Evolutionary conservation across 1,140 invertebrate species (phyloP).

Genomic region (Macrobrachium rosenbergii): DNA sequence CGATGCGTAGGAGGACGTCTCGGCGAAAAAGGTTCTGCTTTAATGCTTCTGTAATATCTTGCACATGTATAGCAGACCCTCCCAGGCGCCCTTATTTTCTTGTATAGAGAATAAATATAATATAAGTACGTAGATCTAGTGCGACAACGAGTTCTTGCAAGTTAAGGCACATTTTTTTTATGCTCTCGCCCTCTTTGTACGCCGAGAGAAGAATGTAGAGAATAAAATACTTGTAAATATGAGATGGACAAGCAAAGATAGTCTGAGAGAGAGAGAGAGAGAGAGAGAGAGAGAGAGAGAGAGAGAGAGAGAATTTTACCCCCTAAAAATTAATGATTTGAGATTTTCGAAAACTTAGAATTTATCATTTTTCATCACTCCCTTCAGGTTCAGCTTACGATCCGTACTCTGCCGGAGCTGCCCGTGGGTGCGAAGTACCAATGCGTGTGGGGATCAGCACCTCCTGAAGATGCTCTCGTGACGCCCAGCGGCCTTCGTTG

Average conservation of each 20-base stretch:
- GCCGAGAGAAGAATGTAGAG: neutral
- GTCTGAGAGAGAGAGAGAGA: conserved; percentile 39
- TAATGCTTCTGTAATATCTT: too few relatives aligned
- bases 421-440: conserved; percentile 92
- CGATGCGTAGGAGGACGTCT: neutral
- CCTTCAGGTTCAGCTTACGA: conserved; percentile 82
- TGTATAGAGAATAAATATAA: too few relatives aligned
- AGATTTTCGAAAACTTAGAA: neutral
- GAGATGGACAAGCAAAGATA: neutral
- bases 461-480: conserved; percentile 88
- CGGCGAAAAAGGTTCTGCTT: too few relatives aligned
- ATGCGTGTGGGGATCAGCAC: conserved; percentile 86
- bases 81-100: neutral
- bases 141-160: too few relatives aligned
- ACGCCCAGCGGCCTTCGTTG: conserved; percentile 85
- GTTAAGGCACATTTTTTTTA: too few relatives aligned
- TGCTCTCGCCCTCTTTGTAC: neutral
- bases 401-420: conserved; percentile 89
- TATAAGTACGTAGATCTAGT: too few relatives aligned
- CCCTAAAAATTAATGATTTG: too few relatives aligned
- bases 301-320: conserved; percentile 34
- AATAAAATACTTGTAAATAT: neutral
- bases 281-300: conserved; percentile 40
- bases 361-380: neutral
- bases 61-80: neutral